Evolutionary conservation across 2,888 invertebrate species (phyloP).

Genomic region (Rhamphomyia laevipes): DNA sequence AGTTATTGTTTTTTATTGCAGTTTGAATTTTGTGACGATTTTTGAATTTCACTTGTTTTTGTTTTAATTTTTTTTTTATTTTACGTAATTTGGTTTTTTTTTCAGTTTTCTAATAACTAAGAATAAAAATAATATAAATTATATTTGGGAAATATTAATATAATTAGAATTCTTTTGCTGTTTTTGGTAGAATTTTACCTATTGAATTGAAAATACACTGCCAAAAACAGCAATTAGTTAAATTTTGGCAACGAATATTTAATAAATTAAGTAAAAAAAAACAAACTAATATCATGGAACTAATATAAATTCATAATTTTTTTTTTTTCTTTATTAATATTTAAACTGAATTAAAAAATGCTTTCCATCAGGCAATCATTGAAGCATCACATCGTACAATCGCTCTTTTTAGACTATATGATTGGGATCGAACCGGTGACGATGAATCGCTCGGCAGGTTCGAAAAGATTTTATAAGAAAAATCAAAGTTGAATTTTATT

Average conservation of each 20-base stretch:
- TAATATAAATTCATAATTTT: neutral
- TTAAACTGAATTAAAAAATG: constrained; percentile 1
- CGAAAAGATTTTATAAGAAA: constrained; percentile 25
- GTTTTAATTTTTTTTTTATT: no score
- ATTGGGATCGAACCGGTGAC: constrained; percentile 83
- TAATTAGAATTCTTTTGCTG: no score
- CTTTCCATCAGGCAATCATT: constrained; percentile 44
- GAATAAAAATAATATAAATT: no score
- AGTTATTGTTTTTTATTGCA: neutral
- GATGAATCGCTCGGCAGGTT: constrained; percentile 92
- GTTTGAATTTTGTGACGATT: constrained; percentile 1
- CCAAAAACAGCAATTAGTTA: no score
- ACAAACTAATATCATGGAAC: no score
- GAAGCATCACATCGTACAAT: constrained; percentile 43
- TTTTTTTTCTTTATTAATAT: neutral
- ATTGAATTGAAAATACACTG: neutral
- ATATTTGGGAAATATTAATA: no score
- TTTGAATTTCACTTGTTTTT: neutral
- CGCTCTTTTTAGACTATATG: constrained; percentile 61
- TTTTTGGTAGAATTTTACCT: no score
- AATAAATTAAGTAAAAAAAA: neutral
- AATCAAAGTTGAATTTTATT: neutral
- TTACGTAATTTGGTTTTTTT: no score
- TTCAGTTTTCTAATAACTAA: no score
- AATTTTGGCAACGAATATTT: no score